phyloP scores from a whole-genome alignment of 2,797 vertebrate species.

The Morus bassanus region DNA sequence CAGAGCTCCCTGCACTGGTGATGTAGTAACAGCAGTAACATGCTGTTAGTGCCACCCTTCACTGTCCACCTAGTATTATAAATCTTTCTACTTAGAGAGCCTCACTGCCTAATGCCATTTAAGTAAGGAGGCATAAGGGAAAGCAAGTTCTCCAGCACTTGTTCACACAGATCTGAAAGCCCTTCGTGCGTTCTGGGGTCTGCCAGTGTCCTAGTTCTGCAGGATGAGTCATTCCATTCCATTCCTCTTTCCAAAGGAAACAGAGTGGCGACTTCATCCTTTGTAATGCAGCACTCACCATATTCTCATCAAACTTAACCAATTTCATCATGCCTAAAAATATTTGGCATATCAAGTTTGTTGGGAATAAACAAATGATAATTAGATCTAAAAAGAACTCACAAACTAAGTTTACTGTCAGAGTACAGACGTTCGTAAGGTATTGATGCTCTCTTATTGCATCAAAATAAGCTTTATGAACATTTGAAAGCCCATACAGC shows the following conservation, averaged over 20 bases:
- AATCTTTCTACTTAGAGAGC: background rate
- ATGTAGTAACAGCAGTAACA: background rate
- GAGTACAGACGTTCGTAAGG: background rate
- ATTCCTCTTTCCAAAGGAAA: background rate
- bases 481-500: background rate
- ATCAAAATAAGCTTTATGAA: background rate
- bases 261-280: background rate
- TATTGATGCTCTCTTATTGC: background rate
- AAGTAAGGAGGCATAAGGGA: background rate
- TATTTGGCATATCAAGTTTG: background rate
- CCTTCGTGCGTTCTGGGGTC: background rate
- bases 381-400: constrained; percentile 24
- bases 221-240: background rate
- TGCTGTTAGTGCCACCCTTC: background rate
- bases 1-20: background rate
- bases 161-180: background rate
- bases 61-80: accelerated
- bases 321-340: constrained; percentile 37
- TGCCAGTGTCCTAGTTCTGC: background rate
- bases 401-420: background rate
- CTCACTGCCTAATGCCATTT: background rate
- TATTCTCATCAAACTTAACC: background rate
- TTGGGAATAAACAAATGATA: constrained; percentile 47
- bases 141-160: background rate
- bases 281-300: background rate